Evolutionary conservation across 2,888 invertebrate genomes (phyloP).

Genomic region (Drosophila ezoana): DNA sequence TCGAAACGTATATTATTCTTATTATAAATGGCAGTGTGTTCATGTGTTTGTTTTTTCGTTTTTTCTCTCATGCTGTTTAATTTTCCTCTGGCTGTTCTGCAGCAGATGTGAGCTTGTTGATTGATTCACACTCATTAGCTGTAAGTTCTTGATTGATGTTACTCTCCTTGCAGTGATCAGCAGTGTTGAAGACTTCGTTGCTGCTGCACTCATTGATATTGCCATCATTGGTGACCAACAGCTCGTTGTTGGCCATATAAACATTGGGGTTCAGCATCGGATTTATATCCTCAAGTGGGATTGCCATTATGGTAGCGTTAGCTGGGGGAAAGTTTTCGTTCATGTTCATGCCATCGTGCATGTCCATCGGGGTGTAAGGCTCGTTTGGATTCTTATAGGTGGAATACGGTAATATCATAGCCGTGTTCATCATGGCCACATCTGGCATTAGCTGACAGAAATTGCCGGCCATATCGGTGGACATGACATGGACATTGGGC

Average conservation of each 20-base stretch:
- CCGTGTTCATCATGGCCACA: constrained; percentile 1
- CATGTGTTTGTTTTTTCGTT: too few relatives aligned
- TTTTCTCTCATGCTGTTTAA: not conserved
- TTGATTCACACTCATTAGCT: not conserved
- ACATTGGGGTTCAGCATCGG: not conserved
- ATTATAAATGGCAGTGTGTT: too few relatives aligned
- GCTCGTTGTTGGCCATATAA: constrained; percentile 4
- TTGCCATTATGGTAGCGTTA: not conserved
- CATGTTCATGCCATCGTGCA: constrained; percentile 2
- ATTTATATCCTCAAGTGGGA: not conserved
- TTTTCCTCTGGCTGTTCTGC: not conserved
- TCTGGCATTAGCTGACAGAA: constrained; percentile 2
- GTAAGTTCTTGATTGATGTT: not conserved
- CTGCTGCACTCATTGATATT: not conserved
- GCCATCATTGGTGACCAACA: not conserved
- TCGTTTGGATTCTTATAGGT: not conserved
- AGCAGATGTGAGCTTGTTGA: not conserved
- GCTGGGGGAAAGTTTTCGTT: not conserved
- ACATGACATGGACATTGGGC: not conserved
- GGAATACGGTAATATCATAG: constrained; percentile 1
- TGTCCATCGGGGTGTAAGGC: not conserved
- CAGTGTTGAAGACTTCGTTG: not conserved
- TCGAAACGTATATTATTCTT: not conserved
- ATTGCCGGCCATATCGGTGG: not conserved
- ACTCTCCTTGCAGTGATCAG: not conserved